phyloP scores from a whole-genome alignment of 2,888 invertebrate species.

The Rhamnusium bicolor region DNA sequence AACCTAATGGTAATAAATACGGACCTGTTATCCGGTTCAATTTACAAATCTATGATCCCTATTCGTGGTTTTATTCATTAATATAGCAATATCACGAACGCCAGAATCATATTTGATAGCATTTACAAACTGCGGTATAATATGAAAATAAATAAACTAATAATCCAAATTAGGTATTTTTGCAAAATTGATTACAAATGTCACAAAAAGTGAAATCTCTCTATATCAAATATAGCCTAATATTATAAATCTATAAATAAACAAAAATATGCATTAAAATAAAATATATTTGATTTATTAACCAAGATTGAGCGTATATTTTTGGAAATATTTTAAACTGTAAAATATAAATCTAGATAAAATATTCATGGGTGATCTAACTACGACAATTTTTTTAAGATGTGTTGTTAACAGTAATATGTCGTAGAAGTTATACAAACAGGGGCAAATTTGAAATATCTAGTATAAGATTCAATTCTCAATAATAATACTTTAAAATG shows the following conservation, averaged over 20 bases:
- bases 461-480: no score
- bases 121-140: constrained; percentile 21
- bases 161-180: constrained; percentile 21
- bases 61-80: constrained; percentile 44
- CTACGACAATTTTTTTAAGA: no score
- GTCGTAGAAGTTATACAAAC: no score
- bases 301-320: neutral
- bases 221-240: neutral
- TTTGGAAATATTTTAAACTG: neutral
- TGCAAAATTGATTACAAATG: constrained; percentile 5
- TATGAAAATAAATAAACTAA: constrained; percentile 14
- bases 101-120: constrained; percentile 24
- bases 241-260: neutral
- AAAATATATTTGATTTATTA: neutral
- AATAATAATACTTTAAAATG: no score
- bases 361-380: neutral
- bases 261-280: neutral
- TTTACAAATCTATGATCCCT: constrained; percentile 1
- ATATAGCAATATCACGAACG: constrained; percentile 50
- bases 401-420: no score
- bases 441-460: no score
- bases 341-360: neutral
- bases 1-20: no score
- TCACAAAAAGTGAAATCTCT: neutral
- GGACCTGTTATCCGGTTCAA: neutral